phyloP scores from a whole-genome alignment of 2,113 vertebrate species.

The Melospiza georgiana region DNA sequence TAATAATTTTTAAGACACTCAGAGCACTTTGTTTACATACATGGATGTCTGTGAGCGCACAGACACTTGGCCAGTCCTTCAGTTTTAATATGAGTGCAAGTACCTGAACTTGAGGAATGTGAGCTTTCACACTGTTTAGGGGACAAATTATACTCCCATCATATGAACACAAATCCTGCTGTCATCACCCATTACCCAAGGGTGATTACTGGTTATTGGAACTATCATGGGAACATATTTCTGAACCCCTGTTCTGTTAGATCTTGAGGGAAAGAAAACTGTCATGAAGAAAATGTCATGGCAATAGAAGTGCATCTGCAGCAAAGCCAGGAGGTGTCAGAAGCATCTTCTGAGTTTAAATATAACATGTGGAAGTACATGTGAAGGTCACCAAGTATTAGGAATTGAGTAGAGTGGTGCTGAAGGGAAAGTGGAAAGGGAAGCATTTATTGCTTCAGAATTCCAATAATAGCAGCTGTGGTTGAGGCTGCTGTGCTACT shows the following conservation, averaged over 20 bases:
- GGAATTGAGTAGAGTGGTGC: neutral
- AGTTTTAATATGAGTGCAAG: neutral
- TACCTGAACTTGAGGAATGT: neutral
- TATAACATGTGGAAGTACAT: neutral
- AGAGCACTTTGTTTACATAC: neutral
- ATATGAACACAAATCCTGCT: neutral
- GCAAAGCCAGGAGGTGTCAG: neutral
- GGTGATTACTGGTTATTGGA: neutral
- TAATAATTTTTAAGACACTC: neutral
- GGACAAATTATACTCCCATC: neutral
- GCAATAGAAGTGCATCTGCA: neutral
- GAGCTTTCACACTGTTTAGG: neutral
- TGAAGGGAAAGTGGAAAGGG: neutral
- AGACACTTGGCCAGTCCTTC: neutral
- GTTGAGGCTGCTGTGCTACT: neutral
- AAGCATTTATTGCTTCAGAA: neutral
- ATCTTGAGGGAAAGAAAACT: neutral
- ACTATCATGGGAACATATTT: neutral
- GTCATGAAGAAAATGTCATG: neutral
- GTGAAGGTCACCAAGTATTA: neutral
- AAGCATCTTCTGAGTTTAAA: neutral
- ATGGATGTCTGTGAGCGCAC: neutral
- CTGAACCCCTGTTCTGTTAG: neutral
- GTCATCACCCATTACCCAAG: neutral
- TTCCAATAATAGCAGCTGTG: constrained; percentile 8